Percentiles rank a stretch among this genome's conserved stretches.
These are phyloP conservation scores for Buathra laborator DNA, from an alignment of 2,888 invertebrate genomes.

Conservation along the genomic window DNA sequence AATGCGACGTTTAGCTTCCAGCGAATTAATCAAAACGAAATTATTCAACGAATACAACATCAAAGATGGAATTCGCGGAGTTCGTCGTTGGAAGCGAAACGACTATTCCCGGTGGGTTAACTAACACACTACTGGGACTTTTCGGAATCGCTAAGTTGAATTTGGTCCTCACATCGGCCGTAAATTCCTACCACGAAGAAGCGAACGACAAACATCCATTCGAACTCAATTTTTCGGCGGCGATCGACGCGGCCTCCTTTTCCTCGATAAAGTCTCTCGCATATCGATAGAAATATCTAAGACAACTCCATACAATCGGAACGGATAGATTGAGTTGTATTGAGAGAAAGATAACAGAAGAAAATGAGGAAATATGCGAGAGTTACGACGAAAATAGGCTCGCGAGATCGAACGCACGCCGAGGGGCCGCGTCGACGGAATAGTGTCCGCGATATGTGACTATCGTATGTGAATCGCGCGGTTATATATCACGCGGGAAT, in stretches of 20 bases:
- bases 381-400: conserved; percentile 39
- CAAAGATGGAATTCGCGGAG: background rate
- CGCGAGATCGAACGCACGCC: conserved; percentile 38
- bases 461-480: conserved; percentile 40
- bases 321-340: conserved; percentile 4
- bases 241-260: conserved; percentile 46
- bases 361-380: background rate
- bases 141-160: conserved; percentile 72
- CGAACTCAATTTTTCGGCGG: conserved; percentile 67
- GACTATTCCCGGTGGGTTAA: conserved; percentile 54
- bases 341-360: background rate
- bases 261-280: conserved; percentile 24
- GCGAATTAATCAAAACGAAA: conserved; percentile 1
- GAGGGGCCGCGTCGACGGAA: conserved; percentile 61
- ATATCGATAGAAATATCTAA: background rate
- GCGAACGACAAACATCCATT: conserved; percentile 81
- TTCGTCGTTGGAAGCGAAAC: conserved; percentile 60
- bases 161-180: conserved; percentile 73
- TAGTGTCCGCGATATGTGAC: conserved; percentile 50
- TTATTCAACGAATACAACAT: background rate
- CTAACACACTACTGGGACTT: conserved; percentile 69
- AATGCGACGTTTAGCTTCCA: conserved; percentile 43
- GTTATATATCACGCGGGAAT: conserved; percentile 22
- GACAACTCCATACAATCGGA: conserved; percentile 1
- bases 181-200: conserved; percentile 80